Evolutionary conservation across 30 jellyfish, hydroid and myxozoan genomes (phyloP).

Genomic region (Catostylus mosaicus): DNA sequence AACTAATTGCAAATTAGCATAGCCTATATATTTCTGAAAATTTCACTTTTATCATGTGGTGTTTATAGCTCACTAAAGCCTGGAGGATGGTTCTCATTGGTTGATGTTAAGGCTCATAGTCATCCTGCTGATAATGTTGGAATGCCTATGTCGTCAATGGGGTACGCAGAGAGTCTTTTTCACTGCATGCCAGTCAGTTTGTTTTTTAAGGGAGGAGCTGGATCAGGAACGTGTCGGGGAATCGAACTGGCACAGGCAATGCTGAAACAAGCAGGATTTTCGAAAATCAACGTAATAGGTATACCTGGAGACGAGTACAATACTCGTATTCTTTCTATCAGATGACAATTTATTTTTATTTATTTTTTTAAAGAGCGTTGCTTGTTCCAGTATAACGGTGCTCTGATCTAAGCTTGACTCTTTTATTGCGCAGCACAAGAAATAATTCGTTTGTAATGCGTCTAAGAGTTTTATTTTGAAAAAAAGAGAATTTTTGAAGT

Average conservation of each 20-base stretch:
- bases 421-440: too few species aligned
- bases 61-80: conserved; percentile 33
- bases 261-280: conserved; percentile 57
- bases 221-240: conserved; percentile 63
- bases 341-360: too few species aligned
- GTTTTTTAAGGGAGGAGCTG: conserved; percentile 63
- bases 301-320: conserved; percentile 26
- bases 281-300: conserved; percentile 1
- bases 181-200: conserved; percentile 68
- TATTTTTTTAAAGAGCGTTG: too few species aligned
- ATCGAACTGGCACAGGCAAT: conserved; percentile 40
- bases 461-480: too few species aligned
- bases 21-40: too few species aligned
- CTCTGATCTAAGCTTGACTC: too few species aligned
- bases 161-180: conserved; percentile 42
- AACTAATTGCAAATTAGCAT: too few species aligned
- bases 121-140: conserved; percentile 53
- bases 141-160: conserved; percentile 28
- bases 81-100: conserved; percentile 47
- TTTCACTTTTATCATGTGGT: too few species aligned
- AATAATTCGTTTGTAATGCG: too few species aligned
- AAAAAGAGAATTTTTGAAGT: too few species aligned
- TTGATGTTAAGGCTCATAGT: conserved; percentile 47
- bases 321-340: conserved; percentile 6
- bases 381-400: too few species aligned